Conservation (phyloP, 2,888 invertebrate genomes). For the Pristionchus fissidentatus region DNA sequence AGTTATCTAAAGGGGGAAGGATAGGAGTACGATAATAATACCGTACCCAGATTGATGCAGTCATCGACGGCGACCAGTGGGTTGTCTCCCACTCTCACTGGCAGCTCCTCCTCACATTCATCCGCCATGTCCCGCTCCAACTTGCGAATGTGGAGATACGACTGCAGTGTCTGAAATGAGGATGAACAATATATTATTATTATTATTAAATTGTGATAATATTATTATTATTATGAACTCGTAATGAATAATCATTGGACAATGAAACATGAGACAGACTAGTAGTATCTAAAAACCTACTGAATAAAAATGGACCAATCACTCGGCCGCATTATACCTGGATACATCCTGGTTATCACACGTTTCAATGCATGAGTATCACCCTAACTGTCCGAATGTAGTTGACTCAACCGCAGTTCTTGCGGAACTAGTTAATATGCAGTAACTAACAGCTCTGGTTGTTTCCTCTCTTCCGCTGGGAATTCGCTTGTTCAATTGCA, state of each 20-base stretch:
- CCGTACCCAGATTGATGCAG: constrained; percentile 92
- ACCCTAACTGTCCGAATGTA: too few relatives aligned
- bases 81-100: constrained; percentile 83
- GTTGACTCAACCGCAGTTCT: too few relatives aligned
- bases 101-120: constrained; percentile 89
- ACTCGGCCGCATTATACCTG: too few relatives aligned
- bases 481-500: constrained; percentile 91
- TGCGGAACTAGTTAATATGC: neutral
- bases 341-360: too few relatives aligned
- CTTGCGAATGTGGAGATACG: constrained; percentile 61
- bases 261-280: neutral
- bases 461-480: constrained; percentile 92
- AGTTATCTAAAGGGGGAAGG: too few relatives aligned
- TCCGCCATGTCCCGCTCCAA: constrained; percentile 77
- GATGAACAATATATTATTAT: neutral
- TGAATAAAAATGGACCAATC: neutral
- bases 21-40: too few relatives aligned
- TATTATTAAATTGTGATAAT: neutral
- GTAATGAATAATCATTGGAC: neutral
- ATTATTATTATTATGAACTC: neutral
- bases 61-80: constrained; percentile 93
- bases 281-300: neutral
- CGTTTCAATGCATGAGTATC: too few relatives aligned
- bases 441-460: constrained; percentile 77
- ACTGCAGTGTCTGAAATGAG: constrained; percentile 57